phyloP scores from a whole-genome alignment of 2,888 invertebrate genomes.

The Molanna angustata region DNA sequence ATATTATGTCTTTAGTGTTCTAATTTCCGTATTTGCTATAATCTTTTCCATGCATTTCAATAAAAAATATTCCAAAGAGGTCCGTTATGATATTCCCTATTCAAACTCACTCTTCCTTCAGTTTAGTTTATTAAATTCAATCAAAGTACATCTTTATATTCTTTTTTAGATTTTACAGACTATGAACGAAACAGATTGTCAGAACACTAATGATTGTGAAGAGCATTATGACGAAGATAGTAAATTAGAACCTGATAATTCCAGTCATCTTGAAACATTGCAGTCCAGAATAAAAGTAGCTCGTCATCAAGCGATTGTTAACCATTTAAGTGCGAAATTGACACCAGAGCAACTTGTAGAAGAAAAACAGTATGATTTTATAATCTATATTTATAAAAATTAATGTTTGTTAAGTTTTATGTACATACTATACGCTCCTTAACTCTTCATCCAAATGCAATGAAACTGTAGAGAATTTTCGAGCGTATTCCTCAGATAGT shows the following conservation, averaged over 20 bases:
- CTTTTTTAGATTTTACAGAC: background rate
- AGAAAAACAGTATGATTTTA: slow-evolving; percentile 37
- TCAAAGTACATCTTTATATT: background rate
- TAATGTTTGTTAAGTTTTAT: too few species aligned
- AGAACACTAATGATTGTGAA: background rate
- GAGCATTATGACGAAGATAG: slow-evolving; percentile 2
- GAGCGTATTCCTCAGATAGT: too few species aligned
- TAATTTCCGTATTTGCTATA: slow-evolving; percentile 20
- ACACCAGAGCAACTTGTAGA: slow-evolving; percentile 36
- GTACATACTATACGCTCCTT: too few species aligned
- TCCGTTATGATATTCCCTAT: background rate
- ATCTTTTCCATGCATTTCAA: slow-evolving; percentile 20
- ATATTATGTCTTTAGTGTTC: slow-evolving; percentile 19
- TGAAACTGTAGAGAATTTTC: too few species aligned
- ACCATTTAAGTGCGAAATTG: slow-evolving; percentile 35
- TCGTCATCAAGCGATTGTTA: slow-evolving; percentile 27
- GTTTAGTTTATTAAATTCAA: background rate
- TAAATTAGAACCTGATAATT: background rate
- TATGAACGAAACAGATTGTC: background rate
- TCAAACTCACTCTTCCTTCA: background rate
- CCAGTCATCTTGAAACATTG: slow-evolving; percentile 7
- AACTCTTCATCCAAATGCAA: too few species aligned
- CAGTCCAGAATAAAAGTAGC: slow-evolving; percentile 27
- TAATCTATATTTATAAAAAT: background rate
- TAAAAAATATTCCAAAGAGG: slow-evolving; percentile 16